phyloP scores from a whole-genome alignment of 2,888 invertebrate species.

The Pristionchus fissidentatus region DNA sequence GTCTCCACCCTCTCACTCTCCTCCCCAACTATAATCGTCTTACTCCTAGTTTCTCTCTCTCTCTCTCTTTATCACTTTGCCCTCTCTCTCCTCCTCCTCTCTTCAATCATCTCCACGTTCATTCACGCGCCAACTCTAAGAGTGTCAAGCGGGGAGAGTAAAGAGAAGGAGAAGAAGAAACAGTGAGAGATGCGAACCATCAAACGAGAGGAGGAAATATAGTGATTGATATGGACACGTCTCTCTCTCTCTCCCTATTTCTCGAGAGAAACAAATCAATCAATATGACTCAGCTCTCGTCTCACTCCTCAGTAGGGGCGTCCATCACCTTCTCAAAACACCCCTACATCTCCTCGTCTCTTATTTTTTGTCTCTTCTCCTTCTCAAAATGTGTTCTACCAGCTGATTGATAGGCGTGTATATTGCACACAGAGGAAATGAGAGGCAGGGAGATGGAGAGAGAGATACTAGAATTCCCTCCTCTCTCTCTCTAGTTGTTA shows the following conservation, averaged over 20 bases:
- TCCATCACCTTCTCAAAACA: background rate
- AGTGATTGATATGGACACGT: slow-evolving; percentile 2
- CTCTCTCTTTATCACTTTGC: slow-evolving; percentile 33
- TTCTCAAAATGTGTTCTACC: background rate
- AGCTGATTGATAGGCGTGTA: background rate
- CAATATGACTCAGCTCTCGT: background rate
- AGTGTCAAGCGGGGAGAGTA: background rate
- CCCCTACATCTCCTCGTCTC: background rate
- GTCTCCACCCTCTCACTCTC: background rate
- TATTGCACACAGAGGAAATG: background rate
- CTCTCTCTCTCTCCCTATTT: background rate
- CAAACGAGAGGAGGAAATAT: slow-evolving; percentile 9
- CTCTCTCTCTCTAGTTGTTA: slow-evolving; percentile 30
- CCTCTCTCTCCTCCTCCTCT: slow-evolving; percentile 14
- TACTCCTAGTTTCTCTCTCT: slow-evolving; percentile 27
- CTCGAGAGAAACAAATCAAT: slow-evolving; percentile 13
- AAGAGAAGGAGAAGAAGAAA: slow-evolving; percentile 2
- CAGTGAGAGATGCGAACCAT: background rate
- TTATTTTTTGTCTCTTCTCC: background rate
- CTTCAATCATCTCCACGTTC: background rate
- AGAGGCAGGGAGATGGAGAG: background rate
- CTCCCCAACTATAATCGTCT: slow-evolving; percentile 32
- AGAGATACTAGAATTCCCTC: slow-evolving; percentile 16
- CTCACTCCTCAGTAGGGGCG: no score
- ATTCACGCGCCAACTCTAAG: slow-evolving; percentile 8